These are phyloP conservation scores for Psittacara wagleri DNA, from an alignment of 2,113 vertebrate genomes.

Conservation along the genomic window DNA sequence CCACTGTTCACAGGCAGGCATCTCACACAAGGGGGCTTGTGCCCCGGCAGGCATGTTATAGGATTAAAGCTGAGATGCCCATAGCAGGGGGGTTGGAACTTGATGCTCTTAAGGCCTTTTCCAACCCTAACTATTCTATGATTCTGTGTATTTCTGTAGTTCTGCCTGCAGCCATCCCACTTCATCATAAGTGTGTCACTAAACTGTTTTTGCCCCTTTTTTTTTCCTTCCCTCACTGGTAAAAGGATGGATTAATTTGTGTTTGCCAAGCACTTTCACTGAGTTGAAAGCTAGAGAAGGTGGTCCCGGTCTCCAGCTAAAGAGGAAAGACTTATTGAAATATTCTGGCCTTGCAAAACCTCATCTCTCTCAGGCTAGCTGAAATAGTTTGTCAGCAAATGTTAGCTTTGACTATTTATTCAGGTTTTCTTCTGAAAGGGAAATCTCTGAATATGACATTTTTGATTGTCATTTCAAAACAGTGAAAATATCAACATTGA, in stretches of 20 bases:
- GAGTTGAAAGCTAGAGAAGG: not conserved
- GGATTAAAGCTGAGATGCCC: accelerated
- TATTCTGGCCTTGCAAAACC: not conserved
- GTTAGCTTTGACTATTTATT: conserved; percentile 42
- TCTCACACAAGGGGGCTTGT: not conserved
- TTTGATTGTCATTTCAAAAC: conserved; percentile 46
- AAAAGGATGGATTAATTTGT: not conserved
- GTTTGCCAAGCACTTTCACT: not conserved
- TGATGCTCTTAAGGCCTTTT: not conserved
- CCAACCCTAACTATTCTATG: not conserved
- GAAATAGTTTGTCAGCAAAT: conserved; percentile 34
- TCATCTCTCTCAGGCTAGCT: not conserved
- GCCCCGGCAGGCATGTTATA: accelerated
- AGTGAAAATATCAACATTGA: not conserved
- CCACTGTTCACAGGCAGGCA: not conserved
- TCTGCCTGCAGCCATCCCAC: not conserved
- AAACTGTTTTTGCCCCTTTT: not conserved
- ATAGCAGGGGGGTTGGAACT: not conserved
- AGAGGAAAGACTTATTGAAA: conserved; percentile 1
- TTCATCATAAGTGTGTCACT: accelerated
- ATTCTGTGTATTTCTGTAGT: not conserved
- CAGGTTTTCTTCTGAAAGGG: conserved; percentile 15
- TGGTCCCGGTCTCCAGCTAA: not conserved
- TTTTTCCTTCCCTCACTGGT: not conserved
- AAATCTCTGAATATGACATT: not conserved